A percentile compares a stretch with the other conserved stretches of the same genome.
These are phyloP conservation scores for rabbit (Oryctolagus cuniculus) DNA, from an alignment of 2,113 vertebrate genomes.

Conservation along the genomic window DNA sequence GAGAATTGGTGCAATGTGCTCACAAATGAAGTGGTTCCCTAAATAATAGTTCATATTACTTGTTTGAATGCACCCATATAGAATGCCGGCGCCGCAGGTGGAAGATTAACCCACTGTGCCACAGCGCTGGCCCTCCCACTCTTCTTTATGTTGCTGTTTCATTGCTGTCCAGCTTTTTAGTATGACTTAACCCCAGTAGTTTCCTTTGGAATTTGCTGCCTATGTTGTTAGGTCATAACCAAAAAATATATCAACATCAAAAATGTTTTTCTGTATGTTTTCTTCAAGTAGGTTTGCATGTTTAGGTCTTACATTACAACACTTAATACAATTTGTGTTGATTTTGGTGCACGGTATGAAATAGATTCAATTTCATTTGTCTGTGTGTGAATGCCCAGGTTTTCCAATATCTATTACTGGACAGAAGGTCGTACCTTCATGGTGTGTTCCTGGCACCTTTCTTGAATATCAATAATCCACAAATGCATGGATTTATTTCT, in stretches of 20 bases:
- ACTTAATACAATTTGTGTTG: background rate
- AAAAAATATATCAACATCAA: background rate
- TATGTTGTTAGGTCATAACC: background rate
- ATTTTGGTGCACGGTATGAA: background rate
- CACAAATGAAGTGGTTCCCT: background rate
- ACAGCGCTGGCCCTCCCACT: no score
- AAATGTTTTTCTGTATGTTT: background rate
- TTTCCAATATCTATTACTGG: background rate
- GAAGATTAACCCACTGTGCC: no score
- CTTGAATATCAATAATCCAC: background rate
- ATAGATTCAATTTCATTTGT: background rate
- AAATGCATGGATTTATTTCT: background rate
- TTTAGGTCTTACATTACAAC: background rate
- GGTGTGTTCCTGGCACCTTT: background rate
- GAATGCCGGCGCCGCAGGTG: no score
- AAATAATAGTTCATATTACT: background rate
- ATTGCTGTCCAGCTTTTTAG: background rate
- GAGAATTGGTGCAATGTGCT: background rate
- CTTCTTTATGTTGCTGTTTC: background rate
- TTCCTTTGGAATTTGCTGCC: background rate
- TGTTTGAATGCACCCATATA: background rate
- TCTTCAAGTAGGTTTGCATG: background rate
- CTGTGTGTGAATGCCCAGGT: background rate
- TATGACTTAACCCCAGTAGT: background rate
- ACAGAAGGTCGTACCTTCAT: background rate